Percentiles rank a stretch among this genome's conserved stretches.
These are phyloP conservation scores for Ailurus styani DNA, from an alignment of 2,113 vertebrate species.

Conservation along the genomic window DNA sequence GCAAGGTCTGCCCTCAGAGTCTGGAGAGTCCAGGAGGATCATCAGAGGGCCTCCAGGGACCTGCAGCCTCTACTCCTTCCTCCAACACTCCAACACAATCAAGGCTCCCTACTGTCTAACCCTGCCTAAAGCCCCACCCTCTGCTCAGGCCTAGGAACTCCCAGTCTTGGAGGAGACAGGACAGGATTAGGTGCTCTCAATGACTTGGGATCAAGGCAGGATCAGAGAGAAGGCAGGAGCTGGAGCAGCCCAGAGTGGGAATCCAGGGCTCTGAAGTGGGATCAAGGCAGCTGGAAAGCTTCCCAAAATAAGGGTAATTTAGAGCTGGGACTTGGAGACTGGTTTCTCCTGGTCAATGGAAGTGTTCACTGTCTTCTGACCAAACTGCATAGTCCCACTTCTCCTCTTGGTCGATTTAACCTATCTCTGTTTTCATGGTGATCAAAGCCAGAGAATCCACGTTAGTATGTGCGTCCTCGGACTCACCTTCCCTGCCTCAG, in stretches of 20 bases:
- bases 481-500: too few relatives aligned
- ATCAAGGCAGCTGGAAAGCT: not conserved
- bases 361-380: too few relatives aligned
- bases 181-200: not conserved
- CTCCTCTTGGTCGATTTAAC: too few relatives aligned
- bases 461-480: not conserved
- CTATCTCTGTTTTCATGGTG: not conserved
- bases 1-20: too few relatives aligned
- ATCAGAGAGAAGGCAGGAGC: not conserved
- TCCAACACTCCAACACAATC: not conserved
- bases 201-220: too few relatives aligned
- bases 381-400: not conserved
- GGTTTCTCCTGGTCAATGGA: not conserved
- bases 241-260: not conserved
- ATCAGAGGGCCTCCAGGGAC: not conserved
- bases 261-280: not conserved
- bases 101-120: too few relatives aligned
- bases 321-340: not conserved
- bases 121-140: not conserved
- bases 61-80: not conserved
- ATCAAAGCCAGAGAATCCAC: not conserved
- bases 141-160: too few relatives aligned
- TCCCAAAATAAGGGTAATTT: not conserved
- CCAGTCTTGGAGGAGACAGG: not conserved
- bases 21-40: not conserved